phyloP scores from a whole-genome alignment of 2,113 vertebrate genomes.

The Pachycephala philippinensis region DNA sequence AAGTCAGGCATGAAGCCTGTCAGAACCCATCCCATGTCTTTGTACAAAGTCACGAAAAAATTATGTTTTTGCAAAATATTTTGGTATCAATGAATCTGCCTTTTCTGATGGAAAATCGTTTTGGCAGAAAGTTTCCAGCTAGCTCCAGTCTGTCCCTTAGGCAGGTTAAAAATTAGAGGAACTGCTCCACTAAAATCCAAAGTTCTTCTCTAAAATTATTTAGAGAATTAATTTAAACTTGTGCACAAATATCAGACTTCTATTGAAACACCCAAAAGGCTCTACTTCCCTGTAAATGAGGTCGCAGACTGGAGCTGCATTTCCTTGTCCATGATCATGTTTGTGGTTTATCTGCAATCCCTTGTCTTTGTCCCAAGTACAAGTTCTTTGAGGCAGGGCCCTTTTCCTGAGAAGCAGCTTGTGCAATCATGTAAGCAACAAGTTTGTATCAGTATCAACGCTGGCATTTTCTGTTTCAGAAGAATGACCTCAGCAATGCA shows the following conservation, averaged over 20 bases:
- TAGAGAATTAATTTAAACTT: neutral
- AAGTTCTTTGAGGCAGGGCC: neutral
- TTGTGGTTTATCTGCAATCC: neutral
- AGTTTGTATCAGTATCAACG: neutral
- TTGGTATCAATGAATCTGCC: constrained; percentile 1
- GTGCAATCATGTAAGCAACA: neutral
- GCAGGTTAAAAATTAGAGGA: constrained; percentile 1
- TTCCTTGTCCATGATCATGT: neutral
- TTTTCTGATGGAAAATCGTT: constrained; percentile 34
- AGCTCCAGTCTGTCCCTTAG: neutral
- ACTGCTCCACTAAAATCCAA: neutral
- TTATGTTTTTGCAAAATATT: neutral
- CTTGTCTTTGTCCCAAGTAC: neutral
- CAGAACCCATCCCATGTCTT: constrained; percentile 1
- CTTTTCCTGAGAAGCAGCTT: neutral
- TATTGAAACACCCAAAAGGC: neutral
- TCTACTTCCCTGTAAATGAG: neutral
- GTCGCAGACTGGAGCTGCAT: neutral
- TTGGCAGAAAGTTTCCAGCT: constrained; percentile 5
- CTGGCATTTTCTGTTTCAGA: neutral
- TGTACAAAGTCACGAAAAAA: neutral
- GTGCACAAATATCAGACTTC: neutral
- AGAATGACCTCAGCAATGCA: neutral
- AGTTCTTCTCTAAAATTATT: neutral
- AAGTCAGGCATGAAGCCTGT: constrained; percentile 33